phyloP scores from a whole-genome alignment of 2,888 invertebrate genomes.

The Dasypolia templi region DNA sequence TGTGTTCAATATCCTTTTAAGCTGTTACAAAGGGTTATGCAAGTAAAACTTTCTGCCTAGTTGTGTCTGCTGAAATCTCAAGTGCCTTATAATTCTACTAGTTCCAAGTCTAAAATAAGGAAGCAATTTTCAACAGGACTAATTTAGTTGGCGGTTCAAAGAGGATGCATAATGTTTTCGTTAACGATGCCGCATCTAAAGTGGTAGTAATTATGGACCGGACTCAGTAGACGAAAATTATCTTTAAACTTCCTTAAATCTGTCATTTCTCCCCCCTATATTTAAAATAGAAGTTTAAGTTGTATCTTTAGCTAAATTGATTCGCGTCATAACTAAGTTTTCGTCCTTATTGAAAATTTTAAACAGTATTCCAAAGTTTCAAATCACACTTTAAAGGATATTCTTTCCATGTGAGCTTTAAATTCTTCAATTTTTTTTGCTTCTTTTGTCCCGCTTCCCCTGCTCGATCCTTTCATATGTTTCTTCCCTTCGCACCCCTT shows the following conservation, averaged over 20 bases:
- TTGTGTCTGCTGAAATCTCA: slow-evolving; percentile 35
- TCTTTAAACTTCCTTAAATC: slow-evolving; percentile 39
- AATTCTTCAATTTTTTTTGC: slow-evolving; percentile 79
- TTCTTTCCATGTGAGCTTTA: slow-evolving; percentile 57
- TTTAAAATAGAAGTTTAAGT: slow-evolving; percentile 20
- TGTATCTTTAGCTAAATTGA: neutral
- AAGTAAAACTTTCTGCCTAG: slow-evolving; percentile 11
- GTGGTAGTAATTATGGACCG: slow-evolving; percentile 71
- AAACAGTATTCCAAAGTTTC: slow-evolving; percentile 36
- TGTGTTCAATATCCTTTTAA: slow-evolving; percentile 14
- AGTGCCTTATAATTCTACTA: slow-evolving; percentile 41
- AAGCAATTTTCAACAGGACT: slow-evolving; percentile 81
- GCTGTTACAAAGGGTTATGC: slow-evolving; percentile 7
- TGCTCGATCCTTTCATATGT: slow-evolving; percentile 66
- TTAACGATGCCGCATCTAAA: slow-evolving; percentile 73
- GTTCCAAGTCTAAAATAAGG: slow-evolving; percentile 69
- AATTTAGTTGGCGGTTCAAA: slow-evolving; percentile 77
- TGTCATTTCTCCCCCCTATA: slow-evolving; percentile 14
- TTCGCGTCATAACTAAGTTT: slow-evolving; percentile 1
- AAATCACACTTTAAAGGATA: slow-evolving; percentile 32
- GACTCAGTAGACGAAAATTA: slow-evolving; percentile 52
- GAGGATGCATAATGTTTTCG: slow-evolving; percentile 81
- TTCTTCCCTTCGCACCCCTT: slow-evolving; percentile 81
- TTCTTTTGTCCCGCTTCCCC: slow-evolving; percentile 77
- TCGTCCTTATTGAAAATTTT: slow-evolving; percentile 1